Percentiles rank a stretch among this genome's conserved stretches.
Conservation (phyloP, 2,113 vertebrate genomes). For the Mastomys natalensis region DNA sequence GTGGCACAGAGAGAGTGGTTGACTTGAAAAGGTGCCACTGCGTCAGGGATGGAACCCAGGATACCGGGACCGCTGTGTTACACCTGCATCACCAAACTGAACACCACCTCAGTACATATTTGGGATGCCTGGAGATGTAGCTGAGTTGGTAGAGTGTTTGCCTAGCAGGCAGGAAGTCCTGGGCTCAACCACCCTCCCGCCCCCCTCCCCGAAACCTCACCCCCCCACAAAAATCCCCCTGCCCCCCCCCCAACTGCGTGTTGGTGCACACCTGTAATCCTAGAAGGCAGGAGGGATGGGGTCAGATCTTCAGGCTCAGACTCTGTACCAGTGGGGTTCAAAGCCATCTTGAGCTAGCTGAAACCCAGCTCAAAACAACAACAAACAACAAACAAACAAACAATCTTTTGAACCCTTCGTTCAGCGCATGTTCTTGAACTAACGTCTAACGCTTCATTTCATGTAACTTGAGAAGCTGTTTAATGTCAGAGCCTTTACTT, state of each 20-base stretch:
- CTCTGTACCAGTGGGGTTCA: neutral
- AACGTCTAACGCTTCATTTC: neutral
- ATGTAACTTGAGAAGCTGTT: neutral
- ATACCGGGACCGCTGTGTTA: neutral
- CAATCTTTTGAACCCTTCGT: neutral
- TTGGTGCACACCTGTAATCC: too few species aligned
- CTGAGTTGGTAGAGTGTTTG: neutral
- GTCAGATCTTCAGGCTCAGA: neutral
- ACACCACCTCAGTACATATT: neutral
- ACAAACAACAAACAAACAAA: neutral
- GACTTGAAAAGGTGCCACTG: neutral
- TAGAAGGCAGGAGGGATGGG: neutral
- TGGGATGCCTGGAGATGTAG: neutral
- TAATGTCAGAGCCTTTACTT: constrained; percentile 33
- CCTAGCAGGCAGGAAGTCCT: neutral
- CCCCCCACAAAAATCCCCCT: too few species aligned
- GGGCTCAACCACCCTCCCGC: neutral
- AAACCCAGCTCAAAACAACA: neutral
- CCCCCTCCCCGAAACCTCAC: too few species aligned
- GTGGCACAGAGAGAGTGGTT: neutral
- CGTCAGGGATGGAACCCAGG: neutral
- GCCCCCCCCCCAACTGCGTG: neutral
- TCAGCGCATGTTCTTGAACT: neutral
- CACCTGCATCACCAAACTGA: neutral
- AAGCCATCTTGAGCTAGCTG: neutral